A percentile compares a stretch with the other conserved stretches of the same genome.
Evolutionary conservation across 2,113 vertebrate genomes (phyloP).

Genomic region (Motacilla tschutschensis): DNA sequence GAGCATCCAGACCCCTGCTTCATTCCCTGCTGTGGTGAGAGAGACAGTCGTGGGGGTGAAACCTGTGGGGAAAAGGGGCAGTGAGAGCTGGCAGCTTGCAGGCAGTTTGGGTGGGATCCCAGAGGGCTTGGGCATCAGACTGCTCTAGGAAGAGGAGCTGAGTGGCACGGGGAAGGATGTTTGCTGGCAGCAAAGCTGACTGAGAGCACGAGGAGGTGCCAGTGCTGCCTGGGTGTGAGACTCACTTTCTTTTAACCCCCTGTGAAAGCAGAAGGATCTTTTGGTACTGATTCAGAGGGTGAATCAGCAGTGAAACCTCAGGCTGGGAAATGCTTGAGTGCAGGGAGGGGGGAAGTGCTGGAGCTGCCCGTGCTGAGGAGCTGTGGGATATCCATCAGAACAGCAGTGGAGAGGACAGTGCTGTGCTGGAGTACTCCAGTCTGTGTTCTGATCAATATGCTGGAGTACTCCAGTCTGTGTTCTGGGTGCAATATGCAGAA

Average conservation of each 20-base stretch:
- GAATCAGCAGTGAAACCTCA: slow-evolving; percentile 6
- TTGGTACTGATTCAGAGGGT: neutral
- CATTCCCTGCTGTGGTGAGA: neutral
- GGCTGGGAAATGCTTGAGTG: neutral
- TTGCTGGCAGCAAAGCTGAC: neutral
- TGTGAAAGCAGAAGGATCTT: neutral
- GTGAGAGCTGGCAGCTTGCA: neutral
- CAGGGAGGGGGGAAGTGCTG: neutral
- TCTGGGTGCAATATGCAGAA: neutral
- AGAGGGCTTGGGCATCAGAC: rapidly evolving
- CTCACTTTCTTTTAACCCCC: neutral
- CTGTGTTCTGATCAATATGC: neutral
- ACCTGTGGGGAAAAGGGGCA: neutral
- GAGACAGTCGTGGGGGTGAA: neutral
- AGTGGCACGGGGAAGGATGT: neutral
- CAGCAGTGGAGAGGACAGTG: neutral
- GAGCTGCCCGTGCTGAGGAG: neutral
- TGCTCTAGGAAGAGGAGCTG: neutral
- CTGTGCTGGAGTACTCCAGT: neutral
- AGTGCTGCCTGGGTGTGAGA: neutral
- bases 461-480: neutral
- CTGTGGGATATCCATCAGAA: neutral
- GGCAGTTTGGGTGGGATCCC: neutral
- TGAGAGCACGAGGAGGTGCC: neutral
- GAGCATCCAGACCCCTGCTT: neutral